These are phyloP conservation scores for Octopus bimaculoides DNA, from an alignment of 1,140 invertebrate species.

Conservation along the genomic window DNA sequence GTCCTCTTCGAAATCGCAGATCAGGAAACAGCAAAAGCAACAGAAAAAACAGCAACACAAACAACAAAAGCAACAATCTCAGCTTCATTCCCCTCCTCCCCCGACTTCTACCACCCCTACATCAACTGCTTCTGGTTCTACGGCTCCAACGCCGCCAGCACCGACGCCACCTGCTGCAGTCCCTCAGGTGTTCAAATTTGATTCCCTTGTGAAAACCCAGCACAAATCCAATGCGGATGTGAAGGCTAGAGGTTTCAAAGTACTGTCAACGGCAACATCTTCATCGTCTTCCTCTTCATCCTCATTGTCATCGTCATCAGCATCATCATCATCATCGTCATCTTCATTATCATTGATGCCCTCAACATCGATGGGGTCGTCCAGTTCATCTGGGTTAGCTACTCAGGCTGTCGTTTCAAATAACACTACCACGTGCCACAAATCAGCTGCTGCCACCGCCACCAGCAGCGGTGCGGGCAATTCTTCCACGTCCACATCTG, in stretches of 20 bases:
- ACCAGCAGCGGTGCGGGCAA: too few relatives aligned
- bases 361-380: too few relatives aligned
- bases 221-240: not conserved
- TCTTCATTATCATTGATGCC: too few relatives aligned
- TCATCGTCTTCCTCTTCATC: not conserved
- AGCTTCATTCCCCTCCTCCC: not conserved
- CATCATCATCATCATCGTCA: not conserved
- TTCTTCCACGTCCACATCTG: too few relatives aligned
- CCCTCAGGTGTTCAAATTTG: not conserved
- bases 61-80: too few relatives aligned
- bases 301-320: not conserved
- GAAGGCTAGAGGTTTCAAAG: not conserved
- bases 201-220: not conserved
- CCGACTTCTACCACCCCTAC: not conserved
- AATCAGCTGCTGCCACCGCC: too few relatives aligned
- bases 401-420: too few relatives aligned
- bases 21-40: not conserved
- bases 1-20: not conserved
- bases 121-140: not conserved
- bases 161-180: not conserved
- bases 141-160: not conserved
- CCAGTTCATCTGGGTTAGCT: too few relatives aligned
- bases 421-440: too few relatives aligned
- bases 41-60: not conserved
- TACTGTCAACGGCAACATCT: not conserved